phyloP scores from a whole-genome alignment of 2,888 invertebrate species.

The Julus scanicus region DNA sequence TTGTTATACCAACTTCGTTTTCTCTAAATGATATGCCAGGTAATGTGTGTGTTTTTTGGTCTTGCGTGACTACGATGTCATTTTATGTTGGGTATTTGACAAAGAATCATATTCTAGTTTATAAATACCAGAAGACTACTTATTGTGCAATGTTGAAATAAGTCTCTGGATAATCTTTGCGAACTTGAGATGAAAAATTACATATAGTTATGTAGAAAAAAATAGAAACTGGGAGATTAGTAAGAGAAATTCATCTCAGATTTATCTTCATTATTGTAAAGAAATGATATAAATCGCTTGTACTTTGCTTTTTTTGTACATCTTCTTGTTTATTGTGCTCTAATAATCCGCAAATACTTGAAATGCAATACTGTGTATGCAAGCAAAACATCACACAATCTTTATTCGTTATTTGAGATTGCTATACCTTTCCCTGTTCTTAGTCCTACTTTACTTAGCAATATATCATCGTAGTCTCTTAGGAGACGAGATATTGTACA shows the following conservation, averaged over 20 bases:
- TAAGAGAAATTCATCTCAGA: neutral
- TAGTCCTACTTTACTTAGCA: neutral
- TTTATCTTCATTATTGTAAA: conserved; percentile 20
- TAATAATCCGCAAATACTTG: neutral
- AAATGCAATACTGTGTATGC: neutral
- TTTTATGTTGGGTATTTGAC: neutral
- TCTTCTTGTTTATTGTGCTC: neutral
- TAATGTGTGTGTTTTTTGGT: neutral
- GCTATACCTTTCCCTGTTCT: neutral
- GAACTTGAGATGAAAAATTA: neutral
- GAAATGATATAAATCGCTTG: neutral
- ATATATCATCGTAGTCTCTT: neutral
- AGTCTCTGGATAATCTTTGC: neutral
- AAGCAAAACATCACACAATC: neutral
- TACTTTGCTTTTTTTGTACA: neutral
- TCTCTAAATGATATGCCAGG: neutral
- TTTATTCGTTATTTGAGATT: neutral
- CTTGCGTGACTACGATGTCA: neutral
- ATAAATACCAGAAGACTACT: neutral
- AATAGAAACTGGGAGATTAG: conserved; percentile 8
- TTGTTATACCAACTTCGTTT: too few relatives aligned
- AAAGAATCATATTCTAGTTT: neutral
- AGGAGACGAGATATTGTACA: neutral
- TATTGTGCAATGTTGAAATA: neutral
- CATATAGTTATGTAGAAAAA: neutral